Percentiles rank a stretch among this genome's conserved stretches.
These are phyloP conservation scores for Brachypodius melanocephalos DNA, from an alignment of 2,113 vertebrate genomes.

Conservation along the genomic window DNA sequence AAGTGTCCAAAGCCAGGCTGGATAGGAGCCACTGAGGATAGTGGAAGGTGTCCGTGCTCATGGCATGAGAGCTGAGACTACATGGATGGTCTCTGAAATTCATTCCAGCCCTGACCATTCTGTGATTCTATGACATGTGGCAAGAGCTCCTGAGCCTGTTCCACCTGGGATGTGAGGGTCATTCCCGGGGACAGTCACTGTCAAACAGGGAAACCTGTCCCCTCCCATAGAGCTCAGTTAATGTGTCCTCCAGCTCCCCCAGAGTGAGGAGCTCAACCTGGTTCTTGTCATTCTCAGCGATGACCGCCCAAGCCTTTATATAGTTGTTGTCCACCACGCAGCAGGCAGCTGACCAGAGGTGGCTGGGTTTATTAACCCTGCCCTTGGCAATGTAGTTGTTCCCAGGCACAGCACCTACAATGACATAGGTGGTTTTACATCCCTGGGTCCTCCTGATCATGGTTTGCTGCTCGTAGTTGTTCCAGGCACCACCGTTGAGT, in stretches of 20 bases:
- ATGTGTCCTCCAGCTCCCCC: neutral
- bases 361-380: constrained; percentile 58
- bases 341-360: constrained; percentile 56
- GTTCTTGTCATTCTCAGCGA: constrained; percentile 27
- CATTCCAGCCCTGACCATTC: neutral
- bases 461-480: constrained; percentile 39
- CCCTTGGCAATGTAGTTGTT: constrained; percentile 28
- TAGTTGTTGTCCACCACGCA: neutral
- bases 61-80: neutral
- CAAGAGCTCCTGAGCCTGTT: neutral
- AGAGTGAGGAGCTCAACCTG: neutral
- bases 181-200: constrained; percentile 25
- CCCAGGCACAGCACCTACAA: constrained; percentile 56
- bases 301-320: constrained; percentile 14
- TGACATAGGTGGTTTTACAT: neutral
- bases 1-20: neutral
- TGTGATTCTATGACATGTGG: neutral
- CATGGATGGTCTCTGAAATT: neutral
- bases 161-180: neutral
- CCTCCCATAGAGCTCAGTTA: neutral
- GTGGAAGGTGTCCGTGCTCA: neutral
- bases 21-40: neutral
- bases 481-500: constrained; percentile 76
- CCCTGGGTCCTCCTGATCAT: neutral
- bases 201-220: constrained; percentile 36